A percentile compares a stretch with the other conserved stretches of the same genome.
These are phyloP conservation scores for Muscidifurax raptorellus DNA, from an alignment of 1,140 invertebrate genomes.

Conservation along the genomic window DNA sequence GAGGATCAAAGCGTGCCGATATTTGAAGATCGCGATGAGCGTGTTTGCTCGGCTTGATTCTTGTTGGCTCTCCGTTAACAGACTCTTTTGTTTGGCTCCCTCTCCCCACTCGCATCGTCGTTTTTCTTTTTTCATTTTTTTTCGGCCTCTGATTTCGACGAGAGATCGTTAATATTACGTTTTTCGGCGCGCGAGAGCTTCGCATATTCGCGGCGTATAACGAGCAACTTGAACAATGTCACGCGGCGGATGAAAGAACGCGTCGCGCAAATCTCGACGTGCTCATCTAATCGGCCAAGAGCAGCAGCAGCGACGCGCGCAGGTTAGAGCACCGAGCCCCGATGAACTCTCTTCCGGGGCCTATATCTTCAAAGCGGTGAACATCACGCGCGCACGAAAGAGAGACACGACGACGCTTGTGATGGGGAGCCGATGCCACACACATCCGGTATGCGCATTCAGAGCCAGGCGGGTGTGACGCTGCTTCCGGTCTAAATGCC, in stretches of 20 bases:
- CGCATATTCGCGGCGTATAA: background rate
- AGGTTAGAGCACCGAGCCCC: background rate
- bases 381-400: background rate
- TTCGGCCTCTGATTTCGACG: constrained; percentile 26
- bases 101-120: background rate
- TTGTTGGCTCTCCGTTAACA: constrained; percentile 52
- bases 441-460: constrained; percentile 77
- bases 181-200: background rate
- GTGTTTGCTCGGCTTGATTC: constrained; percentile 50
- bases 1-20: constrained; percentile 48
- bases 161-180: too few relatives aligned
- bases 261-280: background rate
- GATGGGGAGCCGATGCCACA: constrained; percentile 76
- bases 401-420: constrained; percentile 49
- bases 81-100: constrained; percentile 50
- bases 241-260: too few relatives aligned
- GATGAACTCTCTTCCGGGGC: background rate
- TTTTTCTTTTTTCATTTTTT: background rate
- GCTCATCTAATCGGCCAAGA: constrained; percentile 3
- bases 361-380: background rate
- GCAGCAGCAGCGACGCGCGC: background rate
- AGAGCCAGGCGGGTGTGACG: constrained; percentile 76
- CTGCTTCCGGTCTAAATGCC: constrained; percentile 75
- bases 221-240: background rate
- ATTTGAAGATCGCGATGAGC: constrained; percentile 43